Conservation (phyloP, 2,888 invertebrate species). For the Calliopum simillimum region DNA sequence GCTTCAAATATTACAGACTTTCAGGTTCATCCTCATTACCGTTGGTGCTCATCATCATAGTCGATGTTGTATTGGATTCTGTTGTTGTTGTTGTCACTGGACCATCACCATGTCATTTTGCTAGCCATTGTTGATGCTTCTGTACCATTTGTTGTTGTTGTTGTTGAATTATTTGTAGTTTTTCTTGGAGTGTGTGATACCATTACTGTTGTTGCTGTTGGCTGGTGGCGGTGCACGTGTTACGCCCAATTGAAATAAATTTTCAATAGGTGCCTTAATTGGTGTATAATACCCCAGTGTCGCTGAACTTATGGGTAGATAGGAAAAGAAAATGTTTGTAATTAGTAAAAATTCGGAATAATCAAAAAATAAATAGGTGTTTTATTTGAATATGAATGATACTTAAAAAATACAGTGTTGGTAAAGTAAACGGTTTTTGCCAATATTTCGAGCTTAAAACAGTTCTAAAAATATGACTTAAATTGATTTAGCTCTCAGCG, state of each 20-base stretch:
- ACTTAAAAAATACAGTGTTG: no score
- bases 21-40: conserved; percentile 49
- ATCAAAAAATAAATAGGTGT: no score
- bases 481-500: no score
- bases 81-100: conserved; percentile 34
- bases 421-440: no score
- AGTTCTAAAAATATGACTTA: no score
- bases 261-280: conserved; percentile 76
- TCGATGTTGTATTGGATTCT: conserved; percentile 32
- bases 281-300: conserved; percentile 87
- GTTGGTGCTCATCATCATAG: conserved; percentile 47
- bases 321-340: no score
- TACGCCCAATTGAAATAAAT: conserved; percentile 82
- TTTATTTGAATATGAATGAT: no score
- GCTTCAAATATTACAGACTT: conserved; percentile 59
- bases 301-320: conserved; percentile 68
- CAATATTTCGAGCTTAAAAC: no score
- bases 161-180: no score
- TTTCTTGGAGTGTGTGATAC: conserved; percentile 44
- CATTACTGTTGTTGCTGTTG: conserved; percentile 50
- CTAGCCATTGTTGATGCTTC: conserved; percentile 10
- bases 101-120: conserved; percentile 34
- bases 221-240: no score
- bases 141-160: conserved; percentile 42
- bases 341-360: no score